Base-by-base conservation (phyloP, 2,113 vertebrate species). In the Oryzias curvinotus region DNA sequence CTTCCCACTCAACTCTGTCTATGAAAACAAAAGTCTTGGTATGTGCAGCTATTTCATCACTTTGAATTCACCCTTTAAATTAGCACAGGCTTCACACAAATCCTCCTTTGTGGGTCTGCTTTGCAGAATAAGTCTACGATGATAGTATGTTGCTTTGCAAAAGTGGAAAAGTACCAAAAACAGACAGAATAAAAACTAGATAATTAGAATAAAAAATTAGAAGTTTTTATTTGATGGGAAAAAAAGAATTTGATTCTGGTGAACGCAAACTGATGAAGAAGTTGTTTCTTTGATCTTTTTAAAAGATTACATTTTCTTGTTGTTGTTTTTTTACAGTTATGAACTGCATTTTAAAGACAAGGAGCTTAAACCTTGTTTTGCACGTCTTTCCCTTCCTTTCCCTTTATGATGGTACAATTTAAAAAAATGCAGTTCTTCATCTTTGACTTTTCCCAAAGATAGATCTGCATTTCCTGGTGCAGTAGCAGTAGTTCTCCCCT, bases 21-120 rank as follows among this genome's bases (percentile, higher is more conserved):
- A 28, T 60, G 64, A 77, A 72, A 57, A 41, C 53, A 75, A 52
- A 71, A 42, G 63, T 75, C 53, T 62, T 65, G 63, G 57, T 78
- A 62, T 72, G 69, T 52, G 69, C 70, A 52, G 67, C 76, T 77
- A 67, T 85, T 84, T 83, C 78, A 82, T 64, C 85, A 85, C 71
- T 68, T 68, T 81, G 68, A 49, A 59, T 77, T 78, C 19, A 3
- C 42, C 14, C 18, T 44, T 44, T 19, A 44, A 57, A 10, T 18
- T 48, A 25, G 50, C 15, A 16, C 13, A 15, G 5, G 25, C n/a
- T 52, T 17, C 17, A 17, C 6, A 48, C 7, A n/a, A 21, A 18
- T 47, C 14, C 49, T 63, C 51, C 46, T 2, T 1, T 59, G 54
- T 41, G 18, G 45, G 30, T 17, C 0, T n/a, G 25, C 58, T 36